These are phyloP conservation scores for Hylaeus anthracinus DNA, from an alignment of 1,140 invertebrate species.

Conservation along the genomic window DNA sequence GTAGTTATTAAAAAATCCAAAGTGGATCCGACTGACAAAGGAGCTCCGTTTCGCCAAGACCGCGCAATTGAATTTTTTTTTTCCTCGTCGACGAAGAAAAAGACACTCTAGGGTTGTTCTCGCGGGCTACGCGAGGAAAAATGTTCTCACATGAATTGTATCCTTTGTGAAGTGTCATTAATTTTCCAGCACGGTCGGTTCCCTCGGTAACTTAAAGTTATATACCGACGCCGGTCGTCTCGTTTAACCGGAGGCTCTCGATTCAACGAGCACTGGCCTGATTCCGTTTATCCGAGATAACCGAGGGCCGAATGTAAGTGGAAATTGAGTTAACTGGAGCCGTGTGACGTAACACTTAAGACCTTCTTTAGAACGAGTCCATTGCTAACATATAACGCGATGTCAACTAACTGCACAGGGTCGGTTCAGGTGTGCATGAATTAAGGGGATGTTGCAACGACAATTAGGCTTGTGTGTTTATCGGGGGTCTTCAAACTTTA, in stretches of 20 bases:
- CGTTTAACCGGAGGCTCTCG: slow-evolving; percentile 37
- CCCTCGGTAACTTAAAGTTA: slow-evolving; percentile 14
- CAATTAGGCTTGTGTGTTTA: neutral
- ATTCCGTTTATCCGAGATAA: slow-evolving; percentile 42
- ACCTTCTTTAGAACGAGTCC: neutral
- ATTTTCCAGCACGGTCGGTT: slow-evolving; percentile 9
- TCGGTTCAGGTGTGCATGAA: neutral
- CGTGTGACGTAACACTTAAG: slow-evolving; percentile 4
- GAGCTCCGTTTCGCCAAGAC: neutral
- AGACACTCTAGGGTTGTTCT: neutral
- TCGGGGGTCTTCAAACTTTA: no score
- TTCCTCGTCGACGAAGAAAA: neutral
- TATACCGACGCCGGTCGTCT: slow-evolving; percentile 17
- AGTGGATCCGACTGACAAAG: neutral
- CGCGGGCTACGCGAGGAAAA: neutral
- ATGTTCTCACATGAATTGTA: slow-evolving; percentile 37
- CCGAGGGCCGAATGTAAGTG: slow-evolving; percentile 26
- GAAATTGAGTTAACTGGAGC: slow-evolving; percentile 36
- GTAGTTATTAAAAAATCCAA: neutral
- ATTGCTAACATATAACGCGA: neutral
- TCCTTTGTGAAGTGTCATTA: slow-evolving; percentile 34
- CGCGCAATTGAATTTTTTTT: slow-evolving; percentile 26
- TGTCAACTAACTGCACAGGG: neutral
- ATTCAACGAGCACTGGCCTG: slow-evolving; percentile 38
- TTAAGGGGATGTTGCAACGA: neutral